These are phyloP conservation scores for Cheilosia vulpina DNA, from an alignment of 2,888 invertebrate species.

Conservation along the genomic window DNA sequence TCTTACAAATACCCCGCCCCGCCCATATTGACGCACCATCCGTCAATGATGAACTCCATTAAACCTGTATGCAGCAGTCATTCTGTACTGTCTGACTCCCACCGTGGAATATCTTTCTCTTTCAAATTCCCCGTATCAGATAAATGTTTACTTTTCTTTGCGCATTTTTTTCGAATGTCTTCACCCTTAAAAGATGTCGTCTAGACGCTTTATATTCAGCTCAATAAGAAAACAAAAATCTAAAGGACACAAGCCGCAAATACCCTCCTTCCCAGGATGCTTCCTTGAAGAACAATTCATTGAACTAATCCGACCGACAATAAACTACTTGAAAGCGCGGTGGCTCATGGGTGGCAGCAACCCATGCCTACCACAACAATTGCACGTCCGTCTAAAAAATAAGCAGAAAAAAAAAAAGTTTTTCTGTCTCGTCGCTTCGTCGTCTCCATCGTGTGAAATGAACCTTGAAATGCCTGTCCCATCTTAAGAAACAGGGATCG, in stretches of 20 bases:
- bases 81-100: too few species aligned
- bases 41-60: too few species aligned
- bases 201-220: conserved; percentile 41
- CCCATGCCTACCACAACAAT: conserved; percentile 28
- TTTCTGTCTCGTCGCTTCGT: conserved; percentile 8
- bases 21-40: too few species aligned
- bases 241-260: conserved; percentile 21
- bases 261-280: conserved; percentile 1
- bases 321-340: conserved; percentile 37
- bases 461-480: conserved; percentile 63
- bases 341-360: conserved; percentile 38
- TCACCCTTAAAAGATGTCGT: conserved; percentile 24
- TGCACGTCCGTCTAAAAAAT: conserved; percentile 10
- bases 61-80: too few species aligned
- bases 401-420: conserved; percentile 5
- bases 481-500: conserved; percentile 19
- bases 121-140: too few species aligned
- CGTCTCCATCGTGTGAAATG: conserved; percentile 56
- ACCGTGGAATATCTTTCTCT: too few species aligned
- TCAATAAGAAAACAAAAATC: conserved; percentile 1
- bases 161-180: too few species aligned
- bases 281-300: conserved; percentile 59
- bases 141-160: too few species aligned
- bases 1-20: too few species aligned
- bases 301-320: conserved; percentile 63